Evolutionary conservation across 2,888 invertebrate species (phyloP).

Genomic region (Drosophila algonquin): DNA sequence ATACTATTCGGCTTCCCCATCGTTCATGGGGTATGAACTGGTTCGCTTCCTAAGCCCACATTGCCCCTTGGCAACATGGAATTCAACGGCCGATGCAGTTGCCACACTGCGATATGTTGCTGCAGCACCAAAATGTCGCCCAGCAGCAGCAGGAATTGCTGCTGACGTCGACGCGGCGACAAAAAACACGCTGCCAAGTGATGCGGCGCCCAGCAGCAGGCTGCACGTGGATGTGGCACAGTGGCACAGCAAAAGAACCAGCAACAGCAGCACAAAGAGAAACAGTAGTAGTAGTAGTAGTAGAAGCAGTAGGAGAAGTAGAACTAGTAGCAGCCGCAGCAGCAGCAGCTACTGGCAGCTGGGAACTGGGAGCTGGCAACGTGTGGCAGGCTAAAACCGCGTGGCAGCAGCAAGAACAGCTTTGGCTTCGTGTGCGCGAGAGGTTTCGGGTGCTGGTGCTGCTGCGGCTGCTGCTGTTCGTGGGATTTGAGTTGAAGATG

Average conservation of each 20-base stretch:
- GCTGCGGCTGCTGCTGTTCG: conserved; percentile 31
- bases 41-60: not conserved
- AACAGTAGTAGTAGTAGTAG: conserved; percentile 8
- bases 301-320: not conserved
- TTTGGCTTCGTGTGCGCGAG: conserved; percentile 46
- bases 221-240: conserved; percentile 55
- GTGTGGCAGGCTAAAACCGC: conserved; percentile 62
- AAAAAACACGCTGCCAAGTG: conserved; percentile 77
- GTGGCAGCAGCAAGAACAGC: conserved; percentile 50
- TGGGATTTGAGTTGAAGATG: conserved; percentile 44
- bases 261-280: conserved; percentile 16
- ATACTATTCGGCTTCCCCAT: too few species aligned
- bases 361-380: conserved; percentile 46
- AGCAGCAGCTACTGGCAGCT: conserved; percentile 17
- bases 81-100: not conserved
- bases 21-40: not conserved
- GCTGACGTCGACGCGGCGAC: conserved; percentile 77
- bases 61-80: conserved; percentile 26
- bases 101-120: conserved; percentile 39
- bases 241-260: conserved; percentile 4
- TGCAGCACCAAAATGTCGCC: conserved; percentile 47
- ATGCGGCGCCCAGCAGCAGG: conserved; percentile 73
- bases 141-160: conserved; percentile 50
- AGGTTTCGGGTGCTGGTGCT: conserved; percentile 55
- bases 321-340: conserved; percentile 6